Conservation (phyloP, 1,140 invertebrate genomes). For the Goniozus legneri region DNA sequence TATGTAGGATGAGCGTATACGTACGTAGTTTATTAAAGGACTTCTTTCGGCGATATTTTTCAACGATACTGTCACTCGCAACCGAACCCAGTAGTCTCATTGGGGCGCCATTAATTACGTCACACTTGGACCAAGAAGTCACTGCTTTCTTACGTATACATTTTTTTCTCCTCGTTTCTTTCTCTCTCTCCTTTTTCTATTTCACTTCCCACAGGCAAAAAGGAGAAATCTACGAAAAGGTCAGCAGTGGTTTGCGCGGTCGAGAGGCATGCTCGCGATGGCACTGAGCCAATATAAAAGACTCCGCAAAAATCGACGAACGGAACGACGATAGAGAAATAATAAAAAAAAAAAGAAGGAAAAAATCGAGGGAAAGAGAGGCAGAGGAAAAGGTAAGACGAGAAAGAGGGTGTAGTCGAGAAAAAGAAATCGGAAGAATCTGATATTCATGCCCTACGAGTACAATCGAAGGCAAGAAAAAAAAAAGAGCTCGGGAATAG, state of each 20-base stretch:
- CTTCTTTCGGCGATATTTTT: too few relatives aligned
- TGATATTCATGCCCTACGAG: slow-evolving; percentile 16
- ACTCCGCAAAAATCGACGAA: slow-evolving; percentile 14
- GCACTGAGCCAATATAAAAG: slow-evolving; percentile 27
- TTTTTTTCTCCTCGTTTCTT: too few relatives aligned
- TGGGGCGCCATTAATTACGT: slow-evolving; percentile 3
- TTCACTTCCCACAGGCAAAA: too few relatives aligned
- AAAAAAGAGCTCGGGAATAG: slow-evolving; percentile 6
- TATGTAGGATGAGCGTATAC: too few relatives aligned
- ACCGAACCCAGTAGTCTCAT: too few relatives aligned
- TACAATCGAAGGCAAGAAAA: slow-evolving; percentile 8
- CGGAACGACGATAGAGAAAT: neutral
- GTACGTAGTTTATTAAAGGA: too few relatives aligned
- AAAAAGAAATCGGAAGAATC: too few relatives aligned
- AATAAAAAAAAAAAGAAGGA: neutral
- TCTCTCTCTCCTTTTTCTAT: too few relatives aligned
- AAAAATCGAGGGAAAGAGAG: slow-evolving; percentile 2
- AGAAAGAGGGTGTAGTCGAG: neutral
- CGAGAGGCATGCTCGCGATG: slow-evolving; percentile 22
- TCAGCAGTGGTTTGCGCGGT: slow-evolving; percentile 30
- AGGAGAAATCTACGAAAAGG: too few relatives aligned
- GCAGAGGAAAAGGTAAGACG: slow-evolving; percentile 10
- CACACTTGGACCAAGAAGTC: neutral
- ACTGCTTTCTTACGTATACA: too few relatives aligned
- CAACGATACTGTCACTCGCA: too few relatives aligned